These are phyloP conservation scores for Philereme transversata DNA, from an alignment of 2,888 invertebrate genomes.

Conservation along the genomic window DNA sequence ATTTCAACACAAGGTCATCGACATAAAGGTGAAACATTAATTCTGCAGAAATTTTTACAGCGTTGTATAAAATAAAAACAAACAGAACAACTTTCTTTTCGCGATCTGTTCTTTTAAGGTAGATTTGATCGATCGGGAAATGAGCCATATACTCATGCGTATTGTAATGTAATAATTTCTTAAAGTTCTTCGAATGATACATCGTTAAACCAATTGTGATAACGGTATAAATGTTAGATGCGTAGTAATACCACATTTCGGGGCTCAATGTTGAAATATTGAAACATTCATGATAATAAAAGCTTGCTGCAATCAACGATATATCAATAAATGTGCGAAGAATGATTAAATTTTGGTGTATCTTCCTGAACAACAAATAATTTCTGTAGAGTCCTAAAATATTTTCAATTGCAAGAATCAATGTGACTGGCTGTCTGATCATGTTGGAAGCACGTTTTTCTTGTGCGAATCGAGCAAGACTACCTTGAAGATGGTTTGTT, in stretches of 20 bases:
- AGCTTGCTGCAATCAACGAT: background rate
- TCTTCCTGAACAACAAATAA: constrained; percentile 20
- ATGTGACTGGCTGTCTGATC: constrained; percentile 2
- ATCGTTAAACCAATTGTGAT: constrained; percentile 1
- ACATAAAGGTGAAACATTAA: background rate
- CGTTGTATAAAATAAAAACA: constrained; percentile 4
- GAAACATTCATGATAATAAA: background rate
- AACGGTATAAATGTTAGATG: background rate
- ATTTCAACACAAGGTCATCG: background rate
- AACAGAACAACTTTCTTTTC: constrained; percentile 4
- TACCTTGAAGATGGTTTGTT: background rate
- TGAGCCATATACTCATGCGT: background rate
- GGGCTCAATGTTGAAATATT: background rate
- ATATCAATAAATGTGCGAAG: constrained; percentile 13
- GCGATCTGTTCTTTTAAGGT: background rate
- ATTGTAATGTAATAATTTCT: constrained; percentile 16
- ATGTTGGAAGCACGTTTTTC: background rate
- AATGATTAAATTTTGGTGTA: constrained; percentile 7
- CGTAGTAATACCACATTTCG: constrained; percentile 4
- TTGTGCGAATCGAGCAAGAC: background rate
- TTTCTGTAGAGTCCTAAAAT: constrained; percentile 26
- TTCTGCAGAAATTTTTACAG: background rate
- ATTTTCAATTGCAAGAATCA: constrained; percentile 20
- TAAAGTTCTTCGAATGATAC: constrained; percentile 16
- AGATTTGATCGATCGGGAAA: constrained; percentile 7